Evolutionary conservation across 2,113 vertebrate genomes (phyloP).

Genomic region (Struthidea cinerea): DNA sequence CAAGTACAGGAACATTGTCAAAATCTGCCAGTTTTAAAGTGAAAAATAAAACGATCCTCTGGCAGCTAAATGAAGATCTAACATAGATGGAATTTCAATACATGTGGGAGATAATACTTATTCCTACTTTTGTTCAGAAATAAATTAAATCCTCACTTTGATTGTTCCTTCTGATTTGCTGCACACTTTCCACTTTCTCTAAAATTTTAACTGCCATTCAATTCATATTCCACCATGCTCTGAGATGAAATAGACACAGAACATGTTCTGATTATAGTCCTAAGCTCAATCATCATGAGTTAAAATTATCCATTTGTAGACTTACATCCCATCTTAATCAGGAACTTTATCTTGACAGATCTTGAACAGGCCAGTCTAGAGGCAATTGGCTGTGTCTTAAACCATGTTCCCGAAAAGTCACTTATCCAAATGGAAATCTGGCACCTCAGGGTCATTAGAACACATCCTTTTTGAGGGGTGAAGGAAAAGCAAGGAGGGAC

Average conservation of each 20-base stretch:
- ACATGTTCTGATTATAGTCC: background rate
- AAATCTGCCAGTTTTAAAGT: background rate
- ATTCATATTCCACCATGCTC: background rate
- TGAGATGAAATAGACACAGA: background rate
- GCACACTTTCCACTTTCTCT: background rate
- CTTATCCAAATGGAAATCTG: background rate
- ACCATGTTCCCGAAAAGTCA: background rate
- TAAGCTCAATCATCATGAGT: background rate
- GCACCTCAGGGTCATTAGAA: background rate
- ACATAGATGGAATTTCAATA: background rate
- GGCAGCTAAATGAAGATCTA: background rate
- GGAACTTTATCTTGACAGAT: background rate
- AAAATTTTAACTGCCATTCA: background rate
- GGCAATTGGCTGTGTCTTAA: background rate
- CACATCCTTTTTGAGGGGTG: background rate
- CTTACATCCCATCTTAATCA: background rate
- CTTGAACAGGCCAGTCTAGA: background rate
- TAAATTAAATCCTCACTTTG: background rate
- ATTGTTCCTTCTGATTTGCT: background rate
- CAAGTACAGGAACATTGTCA: background rate
- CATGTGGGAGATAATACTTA: background rate
- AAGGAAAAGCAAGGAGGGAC: background rate
- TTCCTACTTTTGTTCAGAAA: background rate
- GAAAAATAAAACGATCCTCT: background rate
- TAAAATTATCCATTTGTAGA: background rate